phyloP scores from a whole-genome alignment of 1,140 invertebrate species.

The Drosophila mauritiana region DNA sequence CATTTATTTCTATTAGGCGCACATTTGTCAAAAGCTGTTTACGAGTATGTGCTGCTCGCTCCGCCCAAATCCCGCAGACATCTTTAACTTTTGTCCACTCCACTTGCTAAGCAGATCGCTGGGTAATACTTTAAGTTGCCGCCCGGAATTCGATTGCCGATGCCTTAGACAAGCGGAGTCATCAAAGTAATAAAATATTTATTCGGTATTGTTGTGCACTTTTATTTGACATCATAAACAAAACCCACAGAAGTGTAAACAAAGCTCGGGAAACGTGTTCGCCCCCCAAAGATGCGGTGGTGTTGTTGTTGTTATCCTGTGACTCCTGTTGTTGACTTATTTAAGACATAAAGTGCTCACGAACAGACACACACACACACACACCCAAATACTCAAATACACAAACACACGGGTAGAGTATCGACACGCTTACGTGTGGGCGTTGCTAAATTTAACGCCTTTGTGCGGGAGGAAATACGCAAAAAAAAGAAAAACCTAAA shows the following conservation, averaged over 20 bases:
- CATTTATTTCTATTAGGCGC: slow-evolving; percentile 82
- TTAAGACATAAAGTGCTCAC: slow-evolving; percentile 81
- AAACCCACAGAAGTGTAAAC: slow-evolving; percentile 83
- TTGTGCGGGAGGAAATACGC: slow-evolving; percentile 52
- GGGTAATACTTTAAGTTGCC: slow-evolving; percentile 44
- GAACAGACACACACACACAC: slow-evolving; percentile 28
- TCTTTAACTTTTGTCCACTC: slow-evolving; percentile 22
- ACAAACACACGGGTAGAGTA: slow-evolving; percentile 45
- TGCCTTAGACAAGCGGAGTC: slow-evolving; percentile 54
- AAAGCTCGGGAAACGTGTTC: slow-evolving; percentile 60
- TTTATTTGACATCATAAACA: slow-evolving; percentile 83
- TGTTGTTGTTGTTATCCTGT: slow-evolving; percentile 18
- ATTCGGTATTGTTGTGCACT: slow-evolving; percentile 81
- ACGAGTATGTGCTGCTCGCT: slow-evolving; percentile 45
- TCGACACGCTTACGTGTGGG: slow-evolving; percentile 77
- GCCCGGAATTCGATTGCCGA: slow-evolving; percentile 18
- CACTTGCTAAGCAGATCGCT: too few species aligned
- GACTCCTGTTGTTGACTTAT: slow-evolving; percentile 78
- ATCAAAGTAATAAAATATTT: slow-evolving; percentile 81
- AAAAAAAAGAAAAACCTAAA: slow-evolving; percentile 13
- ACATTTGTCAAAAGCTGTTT: slow-evolving; percentile 83
- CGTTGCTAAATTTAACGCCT: slow-evolving; percentile 79
- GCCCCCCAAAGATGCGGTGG: background rate
- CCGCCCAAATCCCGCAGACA: slow-evolving; percentile 57
- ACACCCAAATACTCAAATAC: background rate